Evolutionary conservation across 2,797 vertebrate genomes (phyloP), one percentile per base, ranked within the genome.

Genomic region (Poeciliopsis paucimaculata): DNA sequence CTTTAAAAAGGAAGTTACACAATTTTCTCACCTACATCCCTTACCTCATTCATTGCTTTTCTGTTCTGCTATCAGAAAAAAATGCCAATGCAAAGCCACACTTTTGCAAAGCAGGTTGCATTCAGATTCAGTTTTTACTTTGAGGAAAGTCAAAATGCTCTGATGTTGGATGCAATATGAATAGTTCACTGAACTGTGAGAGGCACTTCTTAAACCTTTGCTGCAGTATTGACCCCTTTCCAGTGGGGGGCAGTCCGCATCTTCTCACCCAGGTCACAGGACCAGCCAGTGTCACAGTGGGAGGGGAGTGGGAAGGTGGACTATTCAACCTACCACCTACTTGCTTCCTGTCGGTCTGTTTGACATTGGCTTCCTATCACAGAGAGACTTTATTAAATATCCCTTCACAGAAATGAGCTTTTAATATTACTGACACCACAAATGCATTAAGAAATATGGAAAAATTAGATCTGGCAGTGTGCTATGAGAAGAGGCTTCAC

Each of bases 191-290:
- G 91, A 93, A 87, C 85, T 90, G 91, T 94, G 84, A 91, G 90
- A 82, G 89, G 76, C 82, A 80, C 71, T 84, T 93, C 76, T 82
- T 90, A 85, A 93, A 88, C 90, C 82, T 81, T 86, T 41, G 18
- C 85, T 95, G 95, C 90, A 95, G 87, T 95, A 46, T 81, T 95
- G 93, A 95, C 94, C 94, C 90, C 79, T 88, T 74, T 57, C 95
- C 95, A 95, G 92, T 92, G 93, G 95, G 91, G 91, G 95, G 94
- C 93, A 89, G 92, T 75, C 88, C 57, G 49, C 74, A 79, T 78
- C 88, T 85, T 84, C 86, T 83, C 88, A 90, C 81, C n/a, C 53
- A 79, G 92, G 94, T 94, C 92, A 93, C 10, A 70, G 66, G 73
- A 83, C 47, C 87, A 80, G 89, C 43, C 83, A 82, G 86, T 77